Percentiles rank a stretch among this genome's conserved stretches.
Evolutionary conservation across 2,888 invertebrate genomes (phyloP).

Genomic region (Gryllus longicercus): DNA sequence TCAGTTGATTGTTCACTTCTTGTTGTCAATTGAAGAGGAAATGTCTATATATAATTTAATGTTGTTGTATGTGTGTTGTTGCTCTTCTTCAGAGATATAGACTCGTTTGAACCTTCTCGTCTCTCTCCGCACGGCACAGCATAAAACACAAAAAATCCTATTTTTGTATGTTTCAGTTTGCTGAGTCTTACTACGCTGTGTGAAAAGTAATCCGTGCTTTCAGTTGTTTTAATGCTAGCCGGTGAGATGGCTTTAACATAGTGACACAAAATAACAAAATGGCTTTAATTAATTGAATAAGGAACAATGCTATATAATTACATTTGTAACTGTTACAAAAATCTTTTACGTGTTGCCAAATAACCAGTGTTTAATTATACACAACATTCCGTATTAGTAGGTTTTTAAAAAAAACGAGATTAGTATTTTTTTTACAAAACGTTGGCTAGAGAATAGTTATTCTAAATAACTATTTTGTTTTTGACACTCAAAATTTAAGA

Average conservation of each 20-base stretch:
- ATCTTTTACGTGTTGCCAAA: constrained; percentile 49
- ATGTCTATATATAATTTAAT: constrained; percentile 21
- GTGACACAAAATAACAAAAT: constrained; percentile 38
- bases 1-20: constrained; percentile 28
- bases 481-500: constrained; percentile 22
- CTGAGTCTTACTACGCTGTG: constrained; percentile 24
- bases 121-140: constrained; percentile 1
- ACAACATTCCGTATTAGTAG: constrained; percentile 48
- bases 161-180: constrained; percentile 34
- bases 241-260: constrained; percentile 35
- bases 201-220: constrained; percentile 32
- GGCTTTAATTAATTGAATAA: constrained; percentile 42
- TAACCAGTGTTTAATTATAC: constrained; percentile 49
- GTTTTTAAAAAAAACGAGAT: constrained; percentile 21
- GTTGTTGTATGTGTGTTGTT: constrained; percentile 22
- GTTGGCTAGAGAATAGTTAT: constrained; percentile 22
- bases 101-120: neutral
- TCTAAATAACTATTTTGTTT: constrained; percentile 4
- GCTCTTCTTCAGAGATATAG: neutral
- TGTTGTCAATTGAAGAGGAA: constrained; percentile 27
- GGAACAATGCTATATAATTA: constrained; percentile 36
- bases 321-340: constrained; percentile 29
- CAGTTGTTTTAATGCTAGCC: constrained; percentile 36
- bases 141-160: constrained; percentile 27
- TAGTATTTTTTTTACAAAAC: constrained; percentile 21